Evolutionary conservation across 2,888 invertebrate genomes (phyloP), one percentile per base, ranked within the genome.

Genomic region (Cephalotes varians): DNA sequence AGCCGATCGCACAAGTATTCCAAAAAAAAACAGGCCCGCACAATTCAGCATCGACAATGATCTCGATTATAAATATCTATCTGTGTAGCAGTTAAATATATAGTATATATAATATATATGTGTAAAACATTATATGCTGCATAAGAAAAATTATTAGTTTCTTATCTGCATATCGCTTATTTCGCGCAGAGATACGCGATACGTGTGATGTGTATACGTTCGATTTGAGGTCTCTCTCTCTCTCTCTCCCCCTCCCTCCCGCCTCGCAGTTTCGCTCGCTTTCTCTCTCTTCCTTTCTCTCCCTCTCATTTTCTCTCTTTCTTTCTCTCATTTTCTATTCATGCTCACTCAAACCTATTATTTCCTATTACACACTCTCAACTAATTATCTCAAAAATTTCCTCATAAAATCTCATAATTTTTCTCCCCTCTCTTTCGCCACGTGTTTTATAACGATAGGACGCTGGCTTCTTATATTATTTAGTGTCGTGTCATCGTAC

Each of bases 91-190:
- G 82, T 90, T 90, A 87, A 86, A 90, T 89, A 84, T 87, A 87
- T 84, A 87, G 83, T 86, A 86, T 85, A 60, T 60, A 28, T 83
- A 65, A 79, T 84, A 40, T 62, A 40, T 62, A 40, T 83, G 71
- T 88, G 83, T 80, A 71, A 72, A 74, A 87, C 77, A 81, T 86
- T 85, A 49, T 40, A 88, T 90, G 88, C 85, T 83, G 80, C 81
- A 85, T 88, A 90, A 88, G 88, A 84, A 90, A 90, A 87, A 84
- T 90, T 87, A 90, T 80, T 86, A 81, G 73, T 87, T 84, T 71
- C 83, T 83, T 85, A 81, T 77, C 67, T 47, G 56, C 51, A 65
- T 51, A 40, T 40, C 74, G 37, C 67, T 10, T 67, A 80, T 62
- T 77, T 60, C 72, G 37, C 60, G 71, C 71, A 60, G 65, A 71